These are phyloP conservation scores for Gallinago solitaria DNA, from an alignment of 2,797 vertebrate genomes.

Conservation along the genomic window DNA sequence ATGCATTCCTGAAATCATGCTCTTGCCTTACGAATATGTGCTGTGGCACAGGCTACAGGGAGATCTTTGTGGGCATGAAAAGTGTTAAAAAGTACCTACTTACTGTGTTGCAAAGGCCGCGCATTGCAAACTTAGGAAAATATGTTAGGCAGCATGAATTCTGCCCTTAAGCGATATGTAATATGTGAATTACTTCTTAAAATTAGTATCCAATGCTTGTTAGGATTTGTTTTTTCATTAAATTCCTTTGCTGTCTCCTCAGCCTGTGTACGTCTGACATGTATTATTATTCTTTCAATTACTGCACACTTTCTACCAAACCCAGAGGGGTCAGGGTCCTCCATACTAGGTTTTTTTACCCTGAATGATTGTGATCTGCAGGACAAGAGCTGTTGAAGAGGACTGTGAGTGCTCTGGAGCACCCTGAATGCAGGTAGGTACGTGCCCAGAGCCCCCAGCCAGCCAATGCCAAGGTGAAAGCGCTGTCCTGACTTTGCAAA, in stretches of 20 bases:
- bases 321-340: neutral
- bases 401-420: neutral
- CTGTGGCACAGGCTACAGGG: neutral
- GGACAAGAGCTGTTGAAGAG: neutral
- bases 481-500: neutral
- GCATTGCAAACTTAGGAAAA: neutral
- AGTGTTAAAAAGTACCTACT: neutral
- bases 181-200: neutral
- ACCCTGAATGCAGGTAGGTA: neutral
- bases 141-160: neutral
- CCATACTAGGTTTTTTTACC: neutral
- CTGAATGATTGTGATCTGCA: neutral
- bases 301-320: neutral
- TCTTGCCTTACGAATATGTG: neutral
- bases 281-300: neutral
- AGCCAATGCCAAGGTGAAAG: neutral
- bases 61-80: neutral
- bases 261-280: neutral
- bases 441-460: neutral
- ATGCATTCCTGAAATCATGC: neutral
- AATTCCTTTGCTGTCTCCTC: neutral
- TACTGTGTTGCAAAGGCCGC: neutral
- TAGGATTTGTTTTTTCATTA: conserved; percentile 13
- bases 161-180: neutral
- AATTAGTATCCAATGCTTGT: neutral